Base-by-base conservation (phyloP, 2,888 invertebrate genomes). In the Syrista parreyssii region DNA sequence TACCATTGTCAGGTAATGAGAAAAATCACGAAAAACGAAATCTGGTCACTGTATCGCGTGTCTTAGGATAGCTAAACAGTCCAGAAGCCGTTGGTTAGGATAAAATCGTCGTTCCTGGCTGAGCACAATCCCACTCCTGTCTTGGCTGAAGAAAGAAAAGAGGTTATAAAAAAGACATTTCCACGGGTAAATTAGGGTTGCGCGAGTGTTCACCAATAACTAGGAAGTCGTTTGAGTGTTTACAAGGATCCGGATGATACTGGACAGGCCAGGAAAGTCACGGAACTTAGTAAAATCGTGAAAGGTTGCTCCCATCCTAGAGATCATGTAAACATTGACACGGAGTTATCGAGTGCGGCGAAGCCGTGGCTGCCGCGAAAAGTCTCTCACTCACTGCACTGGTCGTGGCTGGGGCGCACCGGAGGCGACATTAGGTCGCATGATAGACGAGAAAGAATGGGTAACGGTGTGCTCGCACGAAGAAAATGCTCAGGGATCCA, bases 401-500 rank as follows among this genome's bases (percentile, higher is more conserved):
- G 78, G 83, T 79, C 81, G 85, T 84, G 82, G 84, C 79, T 82
- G 80, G 83, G 81, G 81, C 82, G 83, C 81, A 78, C 82, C 82
- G 79, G 79, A 80, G 79, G 79, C 80, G 77, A 78, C 83, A 79
- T 82, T 81, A 83, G 82, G 82, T 83, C 82, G 80, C 82, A 83
- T 83, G 79, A 79, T 83, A 83, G 35, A 80, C 78, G 76, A 40
- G 71, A 75, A 80, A 76, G 30, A 79, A 83, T 81, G 79, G 36
- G 73, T 79, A 75, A 80, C 80, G 80, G 81, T 82, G 81, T 82
- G 81, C 82, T 82, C 81, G 85, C 84, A 86, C 86, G 85, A 85
- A 86, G 86, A 90, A 88, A 89, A 89, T 90, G 90, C 90, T 90
- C 90, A 90, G 89, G 89, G 89, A 90, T 90, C 91, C 91, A 91